phyloP scores from a whole-genome alignment of 2,888 invertebrate species.

The Drosophila robusta region DNA sequence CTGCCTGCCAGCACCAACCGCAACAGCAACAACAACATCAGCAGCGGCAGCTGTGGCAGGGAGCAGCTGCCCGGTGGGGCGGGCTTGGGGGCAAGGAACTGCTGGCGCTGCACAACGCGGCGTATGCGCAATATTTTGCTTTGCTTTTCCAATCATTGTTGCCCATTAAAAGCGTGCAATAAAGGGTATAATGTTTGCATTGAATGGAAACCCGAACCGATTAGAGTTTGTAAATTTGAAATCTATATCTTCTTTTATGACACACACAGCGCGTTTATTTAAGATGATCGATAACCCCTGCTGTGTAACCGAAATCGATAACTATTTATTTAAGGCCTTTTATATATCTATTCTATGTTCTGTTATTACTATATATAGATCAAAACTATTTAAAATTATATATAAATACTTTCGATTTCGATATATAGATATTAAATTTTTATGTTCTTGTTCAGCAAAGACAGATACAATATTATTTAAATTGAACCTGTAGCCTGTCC shows the following conservation, averaged over 20 bases:
- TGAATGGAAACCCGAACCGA: background rate
- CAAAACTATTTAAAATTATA: too few relatives aligned
- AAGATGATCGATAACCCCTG: background rate
- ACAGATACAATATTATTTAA: too few relatives aligned
- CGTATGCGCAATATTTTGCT: slow-evolving; percentile 72
- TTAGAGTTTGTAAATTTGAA: background rate
- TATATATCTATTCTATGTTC: too few relatives aligned
- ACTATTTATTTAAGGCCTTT: too few relatives aligned
- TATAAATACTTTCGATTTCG: too few relatives aligned
- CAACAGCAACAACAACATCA: background rate
- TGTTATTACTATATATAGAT: too few relatives aligned
- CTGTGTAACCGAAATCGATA: background rate
- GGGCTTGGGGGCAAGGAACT: slow-evolving; percentile 22
- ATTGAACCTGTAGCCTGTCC: too few relatives aligned
- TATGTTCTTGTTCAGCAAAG: too few relatives aligned
- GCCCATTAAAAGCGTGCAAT: background rate
- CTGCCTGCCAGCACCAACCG: slow-evolving; percentile 29
- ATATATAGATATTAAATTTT: too few relatives aligned
- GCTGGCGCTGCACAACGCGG: slow-evolving; percentile 71
- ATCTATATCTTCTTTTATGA: background rate
- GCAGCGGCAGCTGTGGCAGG: slow-evolving; percentile 13
- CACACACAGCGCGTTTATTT: background rate
- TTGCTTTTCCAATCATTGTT: background rate
- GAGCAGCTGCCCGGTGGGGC: background rate
- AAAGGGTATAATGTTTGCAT: background rate